Evolutionary conservation across 2,888 invertebrate species (phyloP).

Genomic region (Ormia ochracea): DNA sequence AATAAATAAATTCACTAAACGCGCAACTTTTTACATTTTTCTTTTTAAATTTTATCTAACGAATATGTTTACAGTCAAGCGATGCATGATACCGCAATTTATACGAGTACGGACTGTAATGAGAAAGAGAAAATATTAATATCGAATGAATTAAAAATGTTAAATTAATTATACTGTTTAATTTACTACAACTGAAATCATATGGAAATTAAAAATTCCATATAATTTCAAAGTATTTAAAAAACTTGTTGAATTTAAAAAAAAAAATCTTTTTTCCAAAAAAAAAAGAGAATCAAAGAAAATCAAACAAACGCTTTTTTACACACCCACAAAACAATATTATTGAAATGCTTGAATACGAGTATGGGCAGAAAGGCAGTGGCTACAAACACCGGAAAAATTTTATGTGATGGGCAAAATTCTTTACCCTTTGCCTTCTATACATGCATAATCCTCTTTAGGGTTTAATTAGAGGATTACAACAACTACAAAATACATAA

Average conservation of each 20-base stretch:
- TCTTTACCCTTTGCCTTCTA: constrained; percentile 3
- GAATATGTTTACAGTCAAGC: too few relatives aligned
- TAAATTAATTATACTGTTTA: too few relatives aligned
- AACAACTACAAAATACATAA: too few relatives aligned
- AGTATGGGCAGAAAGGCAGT: constrained; percentile 7
- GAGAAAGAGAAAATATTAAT: too few relatives aligned
- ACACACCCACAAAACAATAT: constrained; percentile 54
- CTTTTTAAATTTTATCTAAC: too few relatives aligned
- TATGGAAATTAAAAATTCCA: constrained; percentile 6
- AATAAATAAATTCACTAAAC: too few relatives aligned
- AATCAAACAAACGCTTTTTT: constrained; percentile 43
- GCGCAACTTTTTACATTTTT: too few relatives aligned
- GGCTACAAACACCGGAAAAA: not conserved
- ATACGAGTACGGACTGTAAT: too few relatives aligned
- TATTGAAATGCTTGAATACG: constrained; percentile 40
- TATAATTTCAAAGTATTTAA: constrained; percentile 37
- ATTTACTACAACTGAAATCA: not conserved
- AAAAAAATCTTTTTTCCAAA: not conserved
- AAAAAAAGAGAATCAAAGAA: not conserved
- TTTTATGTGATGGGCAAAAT: constrained; percentile 21
- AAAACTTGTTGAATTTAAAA: constrained; percentile 53
- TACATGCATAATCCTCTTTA: constrained; percentile 39
- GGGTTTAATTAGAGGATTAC: constrained; percentile 53
- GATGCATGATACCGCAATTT: too few relatives aligned
- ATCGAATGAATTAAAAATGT: too few relatives aligned